Evolutionary conservation across 2,113 vertebrate genomes (phyloP).

Genomic region (Erpornis zantholeuca): DNA sequence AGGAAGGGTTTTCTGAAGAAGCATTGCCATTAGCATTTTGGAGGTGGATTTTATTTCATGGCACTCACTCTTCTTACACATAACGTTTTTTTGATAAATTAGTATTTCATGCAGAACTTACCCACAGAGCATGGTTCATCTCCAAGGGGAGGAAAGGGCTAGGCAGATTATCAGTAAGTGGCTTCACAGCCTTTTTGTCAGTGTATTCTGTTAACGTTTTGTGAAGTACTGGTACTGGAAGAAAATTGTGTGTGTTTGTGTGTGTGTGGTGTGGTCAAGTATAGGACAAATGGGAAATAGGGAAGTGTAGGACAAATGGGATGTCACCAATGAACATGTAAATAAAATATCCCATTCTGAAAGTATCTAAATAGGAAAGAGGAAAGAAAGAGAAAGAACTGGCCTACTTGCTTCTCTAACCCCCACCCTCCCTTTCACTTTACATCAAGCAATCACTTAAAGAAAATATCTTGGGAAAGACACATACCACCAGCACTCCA

Average conservation of each 20-base stretch:
- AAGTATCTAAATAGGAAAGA: neutral
- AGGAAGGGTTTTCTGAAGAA: neutral
- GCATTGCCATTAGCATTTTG: neutral
- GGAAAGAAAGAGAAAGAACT: neutral
- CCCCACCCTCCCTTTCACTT: neutral
- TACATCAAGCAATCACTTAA: neutral
- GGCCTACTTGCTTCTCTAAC: neutral
- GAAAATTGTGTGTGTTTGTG: neutral
- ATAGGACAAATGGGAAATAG: neutral
- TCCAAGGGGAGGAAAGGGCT: neutral
- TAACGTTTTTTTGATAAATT: neutral
- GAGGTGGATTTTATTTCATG: neutral
- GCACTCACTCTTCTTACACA: neutral
- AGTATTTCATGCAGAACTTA: neutral
- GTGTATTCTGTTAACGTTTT: neutral
- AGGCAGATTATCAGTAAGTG: neutral
- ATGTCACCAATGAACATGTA: neutral
- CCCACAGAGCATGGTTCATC: neutral
- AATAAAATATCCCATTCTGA: neutral
- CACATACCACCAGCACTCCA: slow-evolving; percentile 81
- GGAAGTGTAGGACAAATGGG: neutral
- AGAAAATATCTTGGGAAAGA: neutral
- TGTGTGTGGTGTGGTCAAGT: neutral
- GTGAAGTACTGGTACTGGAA: neutral
- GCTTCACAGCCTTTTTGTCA: neutral